phyloP scores from a whole-genome alignment of 2,888 invertebrate species.

The Erebia epiphron region DNA sequence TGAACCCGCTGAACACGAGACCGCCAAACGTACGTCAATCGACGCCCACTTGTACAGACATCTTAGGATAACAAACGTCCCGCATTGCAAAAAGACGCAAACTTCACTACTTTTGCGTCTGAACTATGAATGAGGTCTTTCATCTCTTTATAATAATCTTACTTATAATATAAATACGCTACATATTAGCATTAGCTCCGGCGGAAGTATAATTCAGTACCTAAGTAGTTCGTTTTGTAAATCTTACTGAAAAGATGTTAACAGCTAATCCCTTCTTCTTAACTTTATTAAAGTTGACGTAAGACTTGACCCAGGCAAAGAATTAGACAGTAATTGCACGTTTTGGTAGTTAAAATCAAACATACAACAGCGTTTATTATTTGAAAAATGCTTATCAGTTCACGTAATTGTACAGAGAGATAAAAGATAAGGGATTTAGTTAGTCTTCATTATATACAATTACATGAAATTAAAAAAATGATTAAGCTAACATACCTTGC shows the following conservation, averaged over 20 bases:
- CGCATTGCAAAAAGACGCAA: constrained; percentile 43
- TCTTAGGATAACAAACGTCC: constrained; percentile 54
- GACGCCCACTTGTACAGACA: constrained; percentile 68
- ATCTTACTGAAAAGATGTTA: not conserved
- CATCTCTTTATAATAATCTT: not conserved
- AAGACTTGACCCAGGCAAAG: not conserved
- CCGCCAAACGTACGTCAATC: constrained; percentile 78
- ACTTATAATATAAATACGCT: not conserved
- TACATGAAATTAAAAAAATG: constrained; percentile 10
- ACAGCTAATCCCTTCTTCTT: not conserved
- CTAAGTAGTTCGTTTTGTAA: not conserved
- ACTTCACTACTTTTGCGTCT: constrained; percentile 10
- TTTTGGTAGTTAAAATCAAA: not conserved
- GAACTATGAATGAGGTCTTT: not conserved
- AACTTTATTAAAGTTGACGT: not conserved
- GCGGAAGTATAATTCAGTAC: not conserved
- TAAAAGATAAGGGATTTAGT: constrained; percentile 21
- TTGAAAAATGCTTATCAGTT: constrained; percentile 16
- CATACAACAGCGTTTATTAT: not conserved
- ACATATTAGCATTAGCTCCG: not conserved
- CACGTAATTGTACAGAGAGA: constrained; percentile 22
- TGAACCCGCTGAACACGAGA: constrained; percentile 77
- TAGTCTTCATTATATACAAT: constrained; percentile 8
- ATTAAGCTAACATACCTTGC: constrained; percentile 58
- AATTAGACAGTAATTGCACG: not conserved